Conservation (phyloP, 2,113 vertebrate genomes). For the Tupaia tana region DNA sequence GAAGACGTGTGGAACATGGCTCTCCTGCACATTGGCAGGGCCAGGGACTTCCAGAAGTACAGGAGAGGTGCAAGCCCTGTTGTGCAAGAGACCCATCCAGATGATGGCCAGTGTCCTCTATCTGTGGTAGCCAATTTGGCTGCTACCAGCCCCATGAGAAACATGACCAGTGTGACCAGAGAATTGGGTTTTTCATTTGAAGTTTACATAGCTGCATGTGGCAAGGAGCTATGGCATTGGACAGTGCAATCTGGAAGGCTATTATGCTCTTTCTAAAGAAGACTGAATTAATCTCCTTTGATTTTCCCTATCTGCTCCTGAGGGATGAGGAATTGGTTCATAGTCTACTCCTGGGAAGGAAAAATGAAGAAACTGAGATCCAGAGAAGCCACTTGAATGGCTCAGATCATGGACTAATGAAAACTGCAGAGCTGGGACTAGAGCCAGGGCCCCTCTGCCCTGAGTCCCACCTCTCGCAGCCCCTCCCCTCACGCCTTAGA, state of each 20-base stretch:
- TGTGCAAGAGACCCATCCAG: not conserved
- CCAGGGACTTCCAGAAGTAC: not conserved
- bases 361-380: not conserved
- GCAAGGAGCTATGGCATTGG: not conserved
- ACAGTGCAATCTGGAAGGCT: not conserved
- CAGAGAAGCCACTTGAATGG: not conserved
- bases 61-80: not conserved
- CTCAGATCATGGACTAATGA: not conserved
- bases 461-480: constrained; percentile 23
- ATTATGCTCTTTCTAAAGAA: not conserved
- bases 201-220: not conserved
- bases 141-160: not conserved
- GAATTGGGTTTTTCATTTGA: not conserved
- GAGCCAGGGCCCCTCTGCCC: constrained; percentile 14
- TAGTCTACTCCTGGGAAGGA: not conserved
- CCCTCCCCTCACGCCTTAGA: constrained; percentile 19
- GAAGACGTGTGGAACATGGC: accelerated
- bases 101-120: not conserved
- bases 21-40: not conserved
- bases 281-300: not conserved
- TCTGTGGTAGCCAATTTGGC: not conserved
- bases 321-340: not conserved
- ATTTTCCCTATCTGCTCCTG: not conserved
- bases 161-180: not conserved
- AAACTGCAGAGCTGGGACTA: not conserved